Base-by-base conservation (phyloP, 2,797 vertebrate species). In the Tympanoctomys barrerae region DNA sequence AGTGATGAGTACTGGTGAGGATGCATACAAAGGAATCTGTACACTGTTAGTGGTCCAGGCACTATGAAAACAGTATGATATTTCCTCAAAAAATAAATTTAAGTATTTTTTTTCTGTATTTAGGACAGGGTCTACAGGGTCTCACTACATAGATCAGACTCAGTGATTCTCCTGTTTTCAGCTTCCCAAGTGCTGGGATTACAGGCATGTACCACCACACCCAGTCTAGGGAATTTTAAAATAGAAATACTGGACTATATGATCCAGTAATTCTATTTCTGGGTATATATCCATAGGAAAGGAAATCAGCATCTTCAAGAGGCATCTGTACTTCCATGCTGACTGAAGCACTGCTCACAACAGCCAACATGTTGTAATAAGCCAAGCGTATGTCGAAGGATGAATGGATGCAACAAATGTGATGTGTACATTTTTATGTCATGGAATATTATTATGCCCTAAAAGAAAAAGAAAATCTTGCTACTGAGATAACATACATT, bases 381-480 rank as follows among this genome's bases (percentile, higher is more conserved):
- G 24, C 46, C 54, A 71, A 62, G 24, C 28, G 42, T 80, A 26
- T 36, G 46, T 66, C 4, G 19, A 81, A 75, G n/a, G 26, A 31
- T 71, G 16, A 78, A 28, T 54, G 7, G 75, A 42, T 42, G 11
- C 3, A 86, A 14, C 46, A 86, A 79, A 71, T 46, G 16, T 36
- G 28, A 9, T 59, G 2, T 46, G 19, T 54, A 42, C 22, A 26
- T 21, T 86, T 73, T 73, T 42, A 26, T n/a, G 28, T 19, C 64
- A 64, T 11, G 46, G 22, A 21, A 81, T 81, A 73, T 59, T 73
- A 52, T 62, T 85, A 61, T 52, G 11, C 79, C 73, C n/a, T 70
- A 70, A 79, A 64, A 73, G 22, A 86, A 79, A 28, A 57, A 77
- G 42, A 78, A 94, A 94, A 87, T 64, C 28, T 13, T 94, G 52